Percentiles rank a stretch among this genome's conserved stretches.
Evolutionary conservation across 2,797 vertebrate species (phyloP).

Genomic region (Rhodeus uyekii): DNA sequence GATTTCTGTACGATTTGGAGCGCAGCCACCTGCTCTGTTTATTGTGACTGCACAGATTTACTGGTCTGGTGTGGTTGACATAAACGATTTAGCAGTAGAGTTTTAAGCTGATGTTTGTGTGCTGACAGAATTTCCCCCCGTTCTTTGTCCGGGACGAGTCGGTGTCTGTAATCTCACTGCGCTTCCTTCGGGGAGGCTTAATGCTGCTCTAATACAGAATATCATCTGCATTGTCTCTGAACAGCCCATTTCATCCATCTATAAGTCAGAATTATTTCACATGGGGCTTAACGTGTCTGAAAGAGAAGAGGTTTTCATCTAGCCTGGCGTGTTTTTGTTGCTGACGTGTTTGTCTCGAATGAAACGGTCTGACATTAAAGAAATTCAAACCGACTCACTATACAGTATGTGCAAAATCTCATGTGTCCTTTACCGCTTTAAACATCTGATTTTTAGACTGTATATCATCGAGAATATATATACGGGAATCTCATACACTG

Average conservation of each 20-base stretch:
- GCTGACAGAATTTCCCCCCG: constrained; percentile 16
- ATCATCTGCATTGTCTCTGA: constrained; percentile 20
- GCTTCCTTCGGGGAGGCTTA: not conserved
- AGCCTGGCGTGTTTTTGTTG: not conserved
- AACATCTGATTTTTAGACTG: no score
- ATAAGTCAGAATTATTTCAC: constrained; percentile 6
- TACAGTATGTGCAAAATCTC: not conserved
- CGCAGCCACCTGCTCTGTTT: not conserved
- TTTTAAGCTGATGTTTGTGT: constrained; percentile 24
- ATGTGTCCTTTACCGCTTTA: no score
- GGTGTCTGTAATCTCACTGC: constrained; percentile 20
- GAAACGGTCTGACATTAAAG: not conserved
- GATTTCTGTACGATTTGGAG: not conserved
- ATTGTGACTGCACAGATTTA: not conserved
- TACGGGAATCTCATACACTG: no score
- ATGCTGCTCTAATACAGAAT: not conserved
- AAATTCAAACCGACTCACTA: not conserved
- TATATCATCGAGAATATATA: no score
- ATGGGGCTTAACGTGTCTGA: not conserved
- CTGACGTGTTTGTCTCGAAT: not conserved
- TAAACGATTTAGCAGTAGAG: not conserved
- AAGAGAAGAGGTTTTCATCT: not conserved
- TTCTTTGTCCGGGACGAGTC: not conserved
- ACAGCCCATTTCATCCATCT: constrained; percentile 4
- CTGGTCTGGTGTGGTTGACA: constrained; percentile 14